Percentiles rank a stretch among this genome's conserved stretches.
Conservation (phyloP, 2,113 vertebrate species). For the Carollia perspicillata region DNA sequence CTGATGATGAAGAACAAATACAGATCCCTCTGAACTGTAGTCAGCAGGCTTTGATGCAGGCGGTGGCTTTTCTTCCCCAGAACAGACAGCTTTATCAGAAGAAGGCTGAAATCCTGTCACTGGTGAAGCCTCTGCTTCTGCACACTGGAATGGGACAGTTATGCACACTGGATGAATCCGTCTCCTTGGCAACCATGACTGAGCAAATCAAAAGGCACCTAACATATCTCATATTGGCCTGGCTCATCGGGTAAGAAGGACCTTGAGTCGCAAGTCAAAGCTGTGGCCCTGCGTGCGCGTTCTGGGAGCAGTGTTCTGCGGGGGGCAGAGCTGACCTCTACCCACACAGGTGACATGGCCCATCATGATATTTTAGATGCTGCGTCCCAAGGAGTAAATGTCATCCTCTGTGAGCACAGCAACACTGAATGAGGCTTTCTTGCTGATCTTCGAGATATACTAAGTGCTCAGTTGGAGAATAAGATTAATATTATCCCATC, state of each 20-base stretch:
- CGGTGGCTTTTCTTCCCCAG: conserved; percentile 84
- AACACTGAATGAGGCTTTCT: conserved; percentile 97
- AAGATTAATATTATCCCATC: conserved; percentile 86
- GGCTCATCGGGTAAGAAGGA: conserved; percentile 87
- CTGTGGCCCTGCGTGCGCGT: conserved; percentile 91
- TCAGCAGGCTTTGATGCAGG: conserved; percentile 84
- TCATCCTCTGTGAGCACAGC: conserved; percentile 95
- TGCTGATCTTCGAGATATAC: conserved; percentile 84
- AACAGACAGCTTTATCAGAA: conserved; percentile 77
- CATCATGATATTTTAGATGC: conserved; percentile 94
- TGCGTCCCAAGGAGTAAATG: conserved; percentile 86
- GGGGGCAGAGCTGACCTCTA: conserved; percentile 90
- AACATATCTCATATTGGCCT: conserved; percentile 87
- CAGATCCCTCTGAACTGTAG: conserved; percentile 86
- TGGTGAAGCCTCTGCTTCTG: conserved; percentile 87
- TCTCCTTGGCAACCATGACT: conserved; percentile 81
- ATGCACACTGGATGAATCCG: conserved; percentile 84
- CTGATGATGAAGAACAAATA: conserved; percentile 79
- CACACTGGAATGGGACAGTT: conserved; percentile 91
- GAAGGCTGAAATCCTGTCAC: conserved; percentile 82
- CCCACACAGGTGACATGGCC: conserved; percentile 97
- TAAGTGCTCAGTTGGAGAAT: conserved; percentile 81
- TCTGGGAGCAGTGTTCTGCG: conserved; percentile 90
- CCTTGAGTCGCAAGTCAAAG: conserved; percentile 85
- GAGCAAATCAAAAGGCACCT: conserved; percentile 91